These are phyloP conservation scores for Orthosia gracilis DNA, from an alignment of 2,888 invertebrate species.

Conservation along the genomic window DNA sequence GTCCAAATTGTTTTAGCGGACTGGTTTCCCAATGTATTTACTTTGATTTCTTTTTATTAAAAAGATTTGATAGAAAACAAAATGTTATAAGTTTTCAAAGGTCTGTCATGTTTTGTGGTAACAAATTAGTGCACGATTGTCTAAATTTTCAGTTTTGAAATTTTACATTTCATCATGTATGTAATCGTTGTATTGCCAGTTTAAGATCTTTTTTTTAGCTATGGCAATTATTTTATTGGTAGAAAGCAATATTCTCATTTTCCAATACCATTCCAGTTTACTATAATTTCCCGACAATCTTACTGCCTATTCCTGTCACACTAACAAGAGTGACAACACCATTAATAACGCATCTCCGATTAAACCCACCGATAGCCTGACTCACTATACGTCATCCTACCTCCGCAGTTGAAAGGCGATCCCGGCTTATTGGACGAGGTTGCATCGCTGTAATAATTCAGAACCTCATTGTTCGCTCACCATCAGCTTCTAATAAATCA, in stretches of 20 bases:
- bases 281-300: not conserved
- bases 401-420: slow-evolving; percentile 17
- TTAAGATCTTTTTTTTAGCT: too few species aligned
- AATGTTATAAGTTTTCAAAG: not conserved
- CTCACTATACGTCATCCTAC: not conserved
- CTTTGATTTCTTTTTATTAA: too few species aligned
- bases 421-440: slow-evolving; percentile 39
- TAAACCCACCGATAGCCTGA: slow-evolving; percentile 5
- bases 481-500: slow-evolving; percentile 55
- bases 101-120: not conserved
- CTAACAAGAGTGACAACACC: not conserved
- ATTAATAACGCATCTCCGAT: slow-evolving; percentile 18
- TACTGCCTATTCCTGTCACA: not conserved
- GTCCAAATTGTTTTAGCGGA: not conserved
- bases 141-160: not conserved
- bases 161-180: not conserved
- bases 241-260: too few species aligned
- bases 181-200: not conserved
- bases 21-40: not conserved
- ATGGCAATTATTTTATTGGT: too few species aligned
- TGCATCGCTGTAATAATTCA: slow-evolving; percentile 51
- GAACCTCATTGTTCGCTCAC: slow-evolving; percentile 37
- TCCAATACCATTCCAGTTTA: too few species aligned
- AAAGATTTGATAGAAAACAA: too few species aligned
- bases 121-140: not conserved